Evolutionary conservation across 2,888 invertebrate genomes (phyloP).

Genomic region (Drosophila falleni): DNA sequence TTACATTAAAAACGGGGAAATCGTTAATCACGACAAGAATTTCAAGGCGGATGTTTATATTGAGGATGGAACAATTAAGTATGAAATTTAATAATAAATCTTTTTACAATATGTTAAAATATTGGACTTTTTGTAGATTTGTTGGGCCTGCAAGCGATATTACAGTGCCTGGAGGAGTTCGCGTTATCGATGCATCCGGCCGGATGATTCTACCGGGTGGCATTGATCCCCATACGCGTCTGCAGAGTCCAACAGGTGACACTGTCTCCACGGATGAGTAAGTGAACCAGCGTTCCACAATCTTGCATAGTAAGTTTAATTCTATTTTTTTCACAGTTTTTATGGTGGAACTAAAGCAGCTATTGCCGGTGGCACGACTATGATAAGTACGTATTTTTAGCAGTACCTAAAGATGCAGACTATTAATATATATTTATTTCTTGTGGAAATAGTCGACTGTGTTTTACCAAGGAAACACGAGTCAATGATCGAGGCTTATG

Average conservation of each 20-base stretch:
- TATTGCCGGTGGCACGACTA: slow-evolving; percentile 98
- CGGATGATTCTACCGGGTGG: slow-evolving; percentile 97
- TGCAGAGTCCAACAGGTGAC: slow-evolving; percentile 96
- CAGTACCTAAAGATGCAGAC: not conserved
- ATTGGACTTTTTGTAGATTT: slow-evolving; percentile 65
- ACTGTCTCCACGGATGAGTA: slow-evolving; percentile 93
- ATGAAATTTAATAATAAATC: slow-evolving; percentile 62
- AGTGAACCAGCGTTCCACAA: slow-evolving; percentile 85
- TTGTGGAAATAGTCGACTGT: slow-evolving; percentile 91
- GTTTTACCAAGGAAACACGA: slow-evolving; percentile 93
- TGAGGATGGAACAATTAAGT: slow-evolving; percentile 99
- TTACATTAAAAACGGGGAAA: slow-evolving; percentile 97
- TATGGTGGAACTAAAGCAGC: slow-evolving; percentile 99
- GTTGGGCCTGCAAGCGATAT: slow-evolving; percentile 84
- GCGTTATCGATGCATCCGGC: slow-evolving; percentile 96
- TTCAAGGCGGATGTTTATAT: slow-evolving; percentile 97
- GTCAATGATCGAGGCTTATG: slow-evolving; percentile 95
- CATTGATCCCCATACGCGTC: slow-evolving; percentile 98
- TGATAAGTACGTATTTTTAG: slow-evolving; percentile 90
- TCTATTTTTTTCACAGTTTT: slow-evolving; percentile 86
- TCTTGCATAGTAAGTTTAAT: slow-evolving; percentile 89
- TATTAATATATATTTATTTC: not conserved
- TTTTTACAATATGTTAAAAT: not conserved
- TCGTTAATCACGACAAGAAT: slow-evolving; percentile 97
- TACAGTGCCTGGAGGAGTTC: slow-evolving; percentile 93